Evolutionary conservation across 2,888 invertebrate species (phyloP).

Genomic region (Autographa pulchrina): DNA sequence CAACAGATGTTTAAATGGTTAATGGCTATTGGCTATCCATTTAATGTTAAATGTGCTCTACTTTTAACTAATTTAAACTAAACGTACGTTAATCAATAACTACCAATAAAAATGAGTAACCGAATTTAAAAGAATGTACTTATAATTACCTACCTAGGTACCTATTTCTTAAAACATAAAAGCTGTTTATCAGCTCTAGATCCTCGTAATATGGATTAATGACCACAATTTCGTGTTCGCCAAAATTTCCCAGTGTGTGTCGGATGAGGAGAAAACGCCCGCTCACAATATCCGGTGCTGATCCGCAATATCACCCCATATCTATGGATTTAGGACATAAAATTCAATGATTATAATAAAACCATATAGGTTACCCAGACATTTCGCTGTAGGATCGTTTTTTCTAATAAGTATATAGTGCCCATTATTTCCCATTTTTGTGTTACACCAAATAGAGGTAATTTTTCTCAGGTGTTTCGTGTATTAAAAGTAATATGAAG

Average conservation of each 20-base stretch:
- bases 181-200: background rate
- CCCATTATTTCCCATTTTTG: slow-evolving; percentile 17
- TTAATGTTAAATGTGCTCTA: too few relatives aligned
- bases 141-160: too few relatives aligned
- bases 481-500: slow-evolving; percentile 18
- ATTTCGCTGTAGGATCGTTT: slow-evolving; percentile 20
- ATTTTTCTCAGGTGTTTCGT: slow-evolving; percentile 27
- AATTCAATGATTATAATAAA: slow-evolving; percentile 73
- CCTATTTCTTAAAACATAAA: background rate
- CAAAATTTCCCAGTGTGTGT: slow-evolving; percentile 20
- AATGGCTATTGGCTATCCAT: too few relatives aligned
- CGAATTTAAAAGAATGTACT: too few relatives aligned
- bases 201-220: background rate
- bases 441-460: slow-evolving; percentile 13
- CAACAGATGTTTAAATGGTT: background rate
- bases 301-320: slow-evolving; percentile 71
- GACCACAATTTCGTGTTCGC: slow-evolving; percentile 1
- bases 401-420: slow-evolving; percentile 13
- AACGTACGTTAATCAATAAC: background rate
- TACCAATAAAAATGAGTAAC: too few relatives aligned
- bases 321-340: slow-evolving; percentile 73
- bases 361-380: slow-evolving; percentile 33
- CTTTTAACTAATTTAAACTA: background rate
- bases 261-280: slow-evolving; percentile 64
- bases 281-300: slow-evolving; percentile 75